Evolutionary conservation across 2,888 invertebrate genomes (phyloP).

Genomic region (Diarsia dahlii): DNA sequence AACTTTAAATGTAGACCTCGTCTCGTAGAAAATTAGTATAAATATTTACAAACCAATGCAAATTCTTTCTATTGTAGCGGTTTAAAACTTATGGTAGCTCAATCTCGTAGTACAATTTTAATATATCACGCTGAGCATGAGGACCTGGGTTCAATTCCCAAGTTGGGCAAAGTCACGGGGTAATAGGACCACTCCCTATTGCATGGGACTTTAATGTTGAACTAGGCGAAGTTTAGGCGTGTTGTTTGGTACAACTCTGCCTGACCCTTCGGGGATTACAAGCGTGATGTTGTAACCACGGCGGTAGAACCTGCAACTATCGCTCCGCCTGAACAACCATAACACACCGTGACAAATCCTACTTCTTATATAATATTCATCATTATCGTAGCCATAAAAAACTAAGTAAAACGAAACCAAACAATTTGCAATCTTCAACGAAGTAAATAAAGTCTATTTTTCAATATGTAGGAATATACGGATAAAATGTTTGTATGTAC

Average conservation of each 20-base stretch:
- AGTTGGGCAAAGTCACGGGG: background rate
- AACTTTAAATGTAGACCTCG: conserved; percentile 5
- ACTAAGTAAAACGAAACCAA: conserved; percentile 50
- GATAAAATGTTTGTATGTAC: conserved; percentile 49
- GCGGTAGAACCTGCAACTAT: background rate
- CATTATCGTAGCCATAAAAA: conserved; percentile 57
- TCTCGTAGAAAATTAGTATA: conserved; percentile 12
- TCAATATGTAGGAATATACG: conserved; percentile 67
- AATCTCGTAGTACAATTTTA: conserved; percentile 46
- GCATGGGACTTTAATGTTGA: background rate
- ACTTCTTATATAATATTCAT: conserved; percentile 50
- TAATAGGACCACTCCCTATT: too few species aligned
- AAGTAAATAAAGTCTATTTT: conserved; percentile 72
- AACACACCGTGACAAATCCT: conserved; percentile 52
- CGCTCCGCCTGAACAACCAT: conserved; percentile 44
- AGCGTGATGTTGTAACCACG: background rate
- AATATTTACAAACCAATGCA: conserved; percentile 38
- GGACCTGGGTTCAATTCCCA: background rate
- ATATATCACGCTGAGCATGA: background rate
- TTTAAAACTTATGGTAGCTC: conserved; percentile 35
- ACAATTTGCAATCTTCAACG: conserved; percentile 35
- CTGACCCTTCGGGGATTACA: background rate
- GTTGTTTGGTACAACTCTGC: background rate
- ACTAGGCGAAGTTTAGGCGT: background rate
- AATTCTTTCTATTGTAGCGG: conserved; percentile 11